A percentile compares a stretch with the other conserved stretches of the same genome.
Conservation (phyloP, 2,797 vertebrate species). For the Anabas testudineus region DNA sequence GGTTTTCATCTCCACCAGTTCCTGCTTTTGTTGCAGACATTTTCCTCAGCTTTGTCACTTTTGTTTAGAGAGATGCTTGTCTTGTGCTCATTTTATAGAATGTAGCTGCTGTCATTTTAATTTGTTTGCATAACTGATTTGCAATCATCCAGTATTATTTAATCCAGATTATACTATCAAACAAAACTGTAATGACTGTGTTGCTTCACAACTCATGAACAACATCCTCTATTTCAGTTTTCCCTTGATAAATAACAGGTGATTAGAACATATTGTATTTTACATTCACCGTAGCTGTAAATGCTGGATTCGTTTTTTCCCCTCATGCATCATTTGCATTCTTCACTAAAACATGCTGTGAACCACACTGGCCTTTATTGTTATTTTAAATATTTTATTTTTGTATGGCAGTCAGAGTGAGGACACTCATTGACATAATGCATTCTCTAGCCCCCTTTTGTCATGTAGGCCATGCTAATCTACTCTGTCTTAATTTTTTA, state of each 20-base stretch:
- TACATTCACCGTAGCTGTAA: conserved; percentile 9
- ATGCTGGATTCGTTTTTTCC: conserved; percentile 36
- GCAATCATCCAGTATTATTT: not conserved
- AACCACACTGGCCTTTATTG: conserved; percentile 14
- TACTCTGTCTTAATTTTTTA: no score
- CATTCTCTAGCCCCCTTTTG: no score
- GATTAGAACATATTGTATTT: conserved; percentile 10
- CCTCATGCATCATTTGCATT: conserved; percentile 23
- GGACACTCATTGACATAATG: no score
- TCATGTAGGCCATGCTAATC: no score
- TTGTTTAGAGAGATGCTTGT: not conserved
- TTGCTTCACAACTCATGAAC: not conserved
- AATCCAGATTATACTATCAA: no score
- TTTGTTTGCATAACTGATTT: not conserved
- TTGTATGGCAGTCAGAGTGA: no score
- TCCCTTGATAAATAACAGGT: conserved; percentile 1
- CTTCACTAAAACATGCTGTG: conserved; percentile 7
- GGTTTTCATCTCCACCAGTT: no score
- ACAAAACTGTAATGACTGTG: no score
- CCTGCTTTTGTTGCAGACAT: no score
- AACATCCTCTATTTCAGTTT: not conserved
- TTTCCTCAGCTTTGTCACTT: not conserved
- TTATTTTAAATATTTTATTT: no score
- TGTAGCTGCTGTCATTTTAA: not conserved
- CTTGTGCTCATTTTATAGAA: not conserved